Conservation (phyloP, 2,113 vertebrate species). For the Eublepharis macularius region DNA sequence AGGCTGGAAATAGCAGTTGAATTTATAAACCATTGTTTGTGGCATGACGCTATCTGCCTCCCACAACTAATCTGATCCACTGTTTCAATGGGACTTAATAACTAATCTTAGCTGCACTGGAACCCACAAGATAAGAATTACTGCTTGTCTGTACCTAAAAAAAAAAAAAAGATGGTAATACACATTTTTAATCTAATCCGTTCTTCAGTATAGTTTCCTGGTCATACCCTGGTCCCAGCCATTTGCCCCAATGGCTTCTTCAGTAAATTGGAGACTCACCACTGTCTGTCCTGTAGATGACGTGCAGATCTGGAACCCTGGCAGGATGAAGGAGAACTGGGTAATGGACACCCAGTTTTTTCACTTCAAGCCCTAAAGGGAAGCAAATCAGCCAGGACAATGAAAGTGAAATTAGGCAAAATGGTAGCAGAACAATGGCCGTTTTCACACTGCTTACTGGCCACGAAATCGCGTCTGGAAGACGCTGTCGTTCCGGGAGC, state of each 20-base stretch:
- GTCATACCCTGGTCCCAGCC: not conserved
- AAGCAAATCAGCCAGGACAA: not conserved
- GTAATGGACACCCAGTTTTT: slow-evolving; percentile 52
- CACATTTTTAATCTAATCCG: not conserved
- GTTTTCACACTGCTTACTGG: too few species aligned
- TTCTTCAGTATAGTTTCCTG: not conserved
- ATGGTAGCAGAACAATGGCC: not conserved
- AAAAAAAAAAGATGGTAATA: not conserved
- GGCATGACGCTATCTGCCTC: too few species aligned
- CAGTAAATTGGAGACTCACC: slow-evolving; percentile 50
- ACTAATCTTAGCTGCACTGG: too few species aligned
- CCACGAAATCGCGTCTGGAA: too few species aligned
- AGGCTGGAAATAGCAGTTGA: not conserved
- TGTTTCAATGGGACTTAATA: too few species aligned
- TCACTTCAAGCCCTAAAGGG: slow-evolving; percentile 66
- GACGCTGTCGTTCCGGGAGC: too few species aligned
- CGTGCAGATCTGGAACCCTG: slow-evolving; percentile 65
- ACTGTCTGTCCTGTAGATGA: slow-evolving; percentile 36
- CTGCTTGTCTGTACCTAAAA: too few species aligned
- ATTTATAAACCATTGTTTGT: too few species aligned
- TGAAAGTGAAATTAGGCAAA: not conserved
- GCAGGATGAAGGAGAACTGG: slow-evolving; percentile 70
- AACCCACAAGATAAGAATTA: too few species aligned
- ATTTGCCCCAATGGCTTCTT: not conserved
- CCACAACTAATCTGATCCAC: too few species aligned